These are phyloP conservation scores for Percina caprodes DNA, from an alignment of 2,113 vertebrate genomes.

Conservation along the genomic window DNA sequence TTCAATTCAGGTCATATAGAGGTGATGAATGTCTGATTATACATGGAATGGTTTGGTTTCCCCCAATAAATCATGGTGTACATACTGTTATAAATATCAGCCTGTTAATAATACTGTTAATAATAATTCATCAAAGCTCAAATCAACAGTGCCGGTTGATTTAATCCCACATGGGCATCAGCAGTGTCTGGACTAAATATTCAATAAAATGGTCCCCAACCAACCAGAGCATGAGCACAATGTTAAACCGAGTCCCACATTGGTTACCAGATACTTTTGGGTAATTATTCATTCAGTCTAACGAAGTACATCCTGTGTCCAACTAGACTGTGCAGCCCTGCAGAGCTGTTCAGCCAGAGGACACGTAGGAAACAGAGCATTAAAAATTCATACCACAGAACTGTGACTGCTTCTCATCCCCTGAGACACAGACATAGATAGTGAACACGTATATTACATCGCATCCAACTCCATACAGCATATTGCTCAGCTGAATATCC, in stretches of 20 bases:
- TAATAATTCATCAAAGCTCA: too few relatives aligned
- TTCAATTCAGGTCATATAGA: too few relatives aligned
- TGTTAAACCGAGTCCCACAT: neutral
- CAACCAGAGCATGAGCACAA: neutral
- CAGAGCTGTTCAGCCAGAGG: neutral
- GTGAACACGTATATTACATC: conserved; percentile 3
- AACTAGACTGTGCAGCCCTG: neutral
- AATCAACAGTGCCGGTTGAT: too few relatives aligned
- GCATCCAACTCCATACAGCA: neutral
- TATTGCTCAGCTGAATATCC: conserved; percentile 9
- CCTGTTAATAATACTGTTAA: too few relatives aligned
- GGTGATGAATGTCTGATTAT: too few relatives aligned
- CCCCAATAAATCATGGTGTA: too few relatives aligned
- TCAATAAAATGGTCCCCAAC: neutral
- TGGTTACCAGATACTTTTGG: neutral
- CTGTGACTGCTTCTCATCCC: neutral
- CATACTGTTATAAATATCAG: too few relatives aligned
- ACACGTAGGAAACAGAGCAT: neutral
- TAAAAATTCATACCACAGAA: conserved; percentile 5
- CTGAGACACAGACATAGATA: neutral
- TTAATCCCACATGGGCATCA: too few relatives aligned
- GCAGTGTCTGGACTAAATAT: neutral
- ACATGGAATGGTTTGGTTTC: too few relatives aligned
- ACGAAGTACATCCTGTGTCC: neutral
- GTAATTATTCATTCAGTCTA: neutral